Evolutionary conservation across 2,888 invertebrate species (phyloP).

Genomic region (Campoplex capitator): DNA sequence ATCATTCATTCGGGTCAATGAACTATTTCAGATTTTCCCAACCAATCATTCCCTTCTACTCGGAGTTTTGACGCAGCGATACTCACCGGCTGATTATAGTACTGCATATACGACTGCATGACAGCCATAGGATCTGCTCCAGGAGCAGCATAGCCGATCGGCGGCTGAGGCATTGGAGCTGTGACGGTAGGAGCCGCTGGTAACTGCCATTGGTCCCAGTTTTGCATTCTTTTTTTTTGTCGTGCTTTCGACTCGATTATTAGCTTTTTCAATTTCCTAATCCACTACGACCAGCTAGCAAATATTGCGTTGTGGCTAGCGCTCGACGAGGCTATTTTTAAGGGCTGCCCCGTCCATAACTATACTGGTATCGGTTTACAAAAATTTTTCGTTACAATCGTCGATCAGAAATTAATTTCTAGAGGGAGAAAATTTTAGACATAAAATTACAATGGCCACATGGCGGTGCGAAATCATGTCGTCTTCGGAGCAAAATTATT

Average conservation of each 20-base stretch:
- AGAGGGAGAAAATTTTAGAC: too few relatives aligned
- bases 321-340: constrained; percentile 80
- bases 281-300: constrained; percentile 73
- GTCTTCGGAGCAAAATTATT: too few relatives aligned
- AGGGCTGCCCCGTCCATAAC: constrained; percentile 79
- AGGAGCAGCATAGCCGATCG: constrained; percentile 80
- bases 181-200: constrained; percentile 80
- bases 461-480: too few relatives aligned
- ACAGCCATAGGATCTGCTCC: constrained; percentile 83
- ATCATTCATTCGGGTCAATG: constrained; percentile 39
- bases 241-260: constrained; percentile 44
- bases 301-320: constrained; percentile 74
- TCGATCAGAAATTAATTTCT: not conserved
- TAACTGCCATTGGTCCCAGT: constrained; percentile 84
- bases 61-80: constrained; percentile 32
- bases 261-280: constrained; percentile 64
- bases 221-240: constrained; percentile 79
- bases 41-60: not conserved
- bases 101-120: constrained; percentile 84
- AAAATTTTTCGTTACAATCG: constrained; percentile 77
- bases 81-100: constrained; percentile 84
- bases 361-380: constrained; percentile 80
- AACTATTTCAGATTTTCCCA: constrained; percentile 5
- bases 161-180: constrained; percentile 82
- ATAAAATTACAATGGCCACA: too few relatives aligned